These are phyloP conservation scores for Amphipoea lucens DNA, from an alignment of 2,888 invertebrate species.

Conservation along the genomic window DNA sequence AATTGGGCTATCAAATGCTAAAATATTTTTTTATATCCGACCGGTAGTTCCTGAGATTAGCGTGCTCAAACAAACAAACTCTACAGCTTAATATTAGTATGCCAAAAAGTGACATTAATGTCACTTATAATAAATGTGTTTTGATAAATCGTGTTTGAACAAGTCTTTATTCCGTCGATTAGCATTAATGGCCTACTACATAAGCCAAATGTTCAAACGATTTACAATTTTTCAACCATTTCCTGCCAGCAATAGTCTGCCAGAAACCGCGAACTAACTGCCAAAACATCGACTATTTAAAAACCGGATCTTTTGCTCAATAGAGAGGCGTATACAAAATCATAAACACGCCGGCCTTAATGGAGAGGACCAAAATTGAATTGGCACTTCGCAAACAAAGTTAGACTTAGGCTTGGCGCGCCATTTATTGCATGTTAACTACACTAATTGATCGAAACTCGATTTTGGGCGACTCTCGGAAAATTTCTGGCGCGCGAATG, in stretches of 20 bases:
- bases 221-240: constrained; percentile 18
- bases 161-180: not conserved
- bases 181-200: not conserved
- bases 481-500: constrained; percentile 71
- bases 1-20: too few species aligned
- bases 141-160: not conserved
- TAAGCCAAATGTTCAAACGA: constrained; percentile 18
- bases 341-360: constrained; percentile 73
- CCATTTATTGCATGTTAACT: constrained; percentile 88
- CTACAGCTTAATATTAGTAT: not conserved
- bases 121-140: not conserved
- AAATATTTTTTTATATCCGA: too few species aligned
- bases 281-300: constrained; percentile 26
- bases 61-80: too few species aligned
- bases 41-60: too few species aligned
- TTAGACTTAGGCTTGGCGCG: constrained; percentile 79
- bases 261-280: constrained; percentile 18
- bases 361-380: constrained; percentile 79
- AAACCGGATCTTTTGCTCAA: constrained; percentile 28
- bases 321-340: constrained; percentile 68
- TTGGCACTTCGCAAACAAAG: constrained; percentile 84
- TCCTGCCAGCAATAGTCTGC: constrained; percentile 17
- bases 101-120: not conserved
- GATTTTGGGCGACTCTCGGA: constrained; percentile 73
- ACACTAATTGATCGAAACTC: constrained; percentile 85